Conservation (phyloP, 2,113 vertebrate species). For the Apodemus sylvaticus region DNA sequence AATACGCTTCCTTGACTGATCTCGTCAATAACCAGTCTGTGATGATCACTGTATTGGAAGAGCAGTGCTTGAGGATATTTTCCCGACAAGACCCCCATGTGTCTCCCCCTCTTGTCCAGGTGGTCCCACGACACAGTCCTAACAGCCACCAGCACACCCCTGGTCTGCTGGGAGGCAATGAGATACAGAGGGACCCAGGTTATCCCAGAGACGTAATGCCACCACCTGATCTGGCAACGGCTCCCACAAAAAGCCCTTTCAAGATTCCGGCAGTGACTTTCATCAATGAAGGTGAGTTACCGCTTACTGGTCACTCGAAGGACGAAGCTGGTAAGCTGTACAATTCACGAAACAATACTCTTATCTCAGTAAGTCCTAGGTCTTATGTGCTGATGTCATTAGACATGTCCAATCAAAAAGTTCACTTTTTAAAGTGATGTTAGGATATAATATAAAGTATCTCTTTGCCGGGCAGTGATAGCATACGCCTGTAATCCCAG, state of each 20-base stretch:
- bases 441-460: constrained; percentile 5
- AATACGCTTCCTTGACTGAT: constrained; percentile 91
- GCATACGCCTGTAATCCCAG: too few relatives aligned
- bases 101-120: constrained; percentile 95
- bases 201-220: constrained; percentile 89
- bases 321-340: neutral
- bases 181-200: constrained; percentile 94
- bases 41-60: constrained; percentile 93
- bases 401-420: neutral
- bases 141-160: constrained; percentile 90
- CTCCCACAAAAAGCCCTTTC: constrained; percentile 90
- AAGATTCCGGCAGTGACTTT: constrained; percentile 91
- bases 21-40: constrained; percentile 98
- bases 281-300: constrained; percentile 91
- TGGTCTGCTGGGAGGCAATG: constrained; percentile 88
- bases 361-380: neutral
- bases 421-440: constrained; percentile 21
- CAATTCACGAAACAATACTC: neutral
- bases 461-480: too few relatives aligned
- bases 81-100: constrained; percentile 89
- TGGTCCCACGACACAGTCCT: constrained; percentile 94
- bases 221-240: constrained; percentile 85
- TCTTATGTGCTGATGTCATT: neutral
- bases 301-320: neutral
- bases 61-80: constrained; percentile 92